These are phyloP conservation scores for Acridotheres tristis DNA, from an alignment of 2,797 vertebrate genomes.

Conservation along the genomic window DNA sequence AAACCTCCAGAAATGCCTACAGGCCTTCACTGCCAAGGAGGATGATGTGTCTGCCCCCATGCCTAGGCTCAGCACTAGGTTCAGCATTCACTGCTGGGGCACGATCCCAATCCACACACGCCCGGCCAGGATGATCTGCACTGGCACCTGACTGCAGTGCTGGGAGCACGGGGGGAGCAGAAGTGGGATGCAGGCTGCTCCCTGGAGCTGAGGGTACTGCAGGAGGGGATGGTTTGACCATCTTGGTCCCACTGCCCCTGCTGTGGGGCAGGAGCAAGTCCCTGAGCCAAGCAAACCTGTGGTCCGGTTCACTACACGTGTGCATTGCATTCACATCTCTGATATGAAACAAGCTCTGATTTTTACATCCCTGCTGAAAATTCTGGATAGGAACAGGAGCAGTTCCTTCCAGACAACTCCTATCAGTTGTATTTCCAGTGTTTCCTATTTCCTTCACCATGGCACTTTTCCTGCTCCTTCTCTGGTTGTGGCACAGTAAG, in stretches of 20 bases:
- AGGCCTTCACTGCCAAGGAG: background rate
- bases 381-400: background rate
- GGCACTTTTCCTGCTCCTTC: background rate
- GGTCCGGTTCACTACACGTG: rapidly evolving
- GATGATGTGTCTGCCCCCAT: rapidly evolving
- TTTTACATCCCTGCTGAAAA: background rate
- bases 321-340: background rate
- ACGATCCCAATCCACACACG: rapidly evolving
- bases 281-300: background rate
- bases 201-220: rapidly evolving
- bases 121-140: rapidly evolving
- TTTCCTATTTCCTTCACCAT: background rate
- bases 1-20: background rate
- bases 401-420: background rate
- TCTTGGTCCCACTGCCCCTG: rapidly evolving
- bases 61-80: rapidly evolving
- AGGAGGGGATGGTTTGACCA: background rate
- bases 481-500: background rate
- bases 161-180: rapidly evolving
- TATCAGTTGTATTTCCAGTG: background rate
- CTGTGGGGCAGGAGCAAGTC: background rate
- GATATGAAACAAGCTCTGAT: background rate
- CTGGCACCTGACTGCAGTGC: background rate
- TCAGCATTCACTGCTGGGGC: rapidly evolving
- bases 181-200: background rate